Percentiles rank a stretch among this genome's conserved stretches.
Conservation (phyloP, 1,140 invertebrate species). For the Heliothis subflexa region DNA sequence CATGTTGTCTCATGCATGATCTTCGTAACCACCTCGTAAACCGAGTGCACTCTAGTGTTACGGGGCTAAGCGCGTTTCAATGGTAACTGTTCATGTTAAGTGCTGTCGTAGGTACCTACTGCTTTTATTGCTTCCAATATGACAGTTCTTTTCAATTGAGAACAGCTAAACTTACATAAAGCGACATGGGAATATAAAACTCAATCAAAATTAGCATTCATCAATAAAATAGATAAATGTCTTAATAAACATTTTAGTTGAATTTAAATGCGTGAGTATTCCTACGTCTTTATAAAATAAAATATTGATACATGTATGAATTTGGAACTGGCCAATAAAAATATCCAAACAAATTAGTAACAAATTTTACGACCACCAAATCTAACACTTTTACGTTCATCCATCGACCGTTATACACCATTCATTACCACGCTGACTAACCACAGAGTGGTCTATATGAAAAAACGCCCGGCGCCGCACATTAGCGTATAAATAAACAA, state of each 20-base stretch:
- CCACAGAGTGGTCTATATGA: constrained; percentile 6
- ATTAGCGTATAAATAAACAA: constrained; percentile 29
- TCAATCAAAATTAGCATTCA: not conserved
- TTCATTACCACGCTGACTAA: constrained; percentile 15
- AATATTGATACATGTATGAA: not conserved
- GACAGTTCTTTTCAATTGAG: too few relatives aligned
- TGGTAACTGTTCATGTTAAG: not conserved
- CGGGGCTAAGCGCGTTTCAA: not conserved
- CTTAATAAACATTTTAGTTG: not conserved
- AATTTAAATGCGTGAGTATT: not conserved
- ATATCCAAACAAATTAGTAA: constrained; percentile 8
- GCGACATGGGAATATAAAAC: too few relatives aligned
- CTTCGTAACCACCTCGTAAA: constrained; percentile 24
- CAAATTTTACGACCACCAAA: not conserved
- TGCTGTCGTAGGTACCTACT: not conserved
- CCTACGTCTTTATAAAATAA: constrained; percentile 7
- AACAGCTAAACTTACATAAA: too few relatives aligned
- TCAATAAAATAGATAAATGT: not conserved
- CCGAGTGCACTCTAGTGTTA: constrained; percentile 24
- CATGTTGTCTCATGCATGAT: constrained; percentile 43
- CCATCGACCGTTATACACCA: constrained; percentile 10
- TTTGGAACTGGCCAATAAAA: constrained; percentile 6
- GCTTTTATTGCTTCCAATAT: constrained; percentile 2
- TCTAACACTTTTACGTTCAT: constrained; percentile 22
- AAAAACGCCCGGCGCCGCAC: constrained; percentile 7